Percentiles rank a stretch among this genome's conserved stretches.
Evolutionary conservation across 1,140 invertebrate genomes (phyloP).

Genomic region (Zaprionus capensis): DNA sequence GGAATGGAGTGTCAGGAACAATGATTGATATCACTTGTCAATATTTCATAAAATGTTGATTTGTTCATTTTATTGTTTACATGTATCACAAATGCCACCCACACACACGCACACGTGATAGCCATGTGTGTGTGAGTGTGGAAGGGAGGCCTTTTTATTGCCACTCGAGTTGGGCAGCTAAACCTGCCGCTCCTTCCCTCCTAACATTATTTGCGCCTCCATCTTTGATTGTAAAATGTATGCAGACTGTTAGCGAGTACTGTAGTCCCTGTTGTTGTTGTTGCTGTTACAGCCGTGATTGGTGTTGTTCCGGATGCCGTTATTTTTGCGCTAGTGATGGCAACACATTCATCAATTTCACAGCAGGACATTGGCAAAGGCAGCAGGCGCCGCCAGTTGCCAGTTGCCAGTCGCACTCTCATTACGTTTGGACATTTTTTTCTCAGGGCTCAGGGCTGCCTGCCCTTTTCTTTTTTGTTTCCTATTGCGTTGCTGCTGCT

Average conservation of each 20-base stretch:
- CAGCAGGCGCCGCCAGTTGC: conserved; percentile 9
- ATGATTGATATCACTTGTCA: conserved; percentile 80
- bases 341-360: conserved; percentile 75
- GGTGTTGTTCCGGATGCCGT: conserved; percentile 29
- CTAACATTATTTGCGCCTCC: conserved; percentile 31
- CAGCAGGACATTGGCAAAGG: conserved; percentile 69
- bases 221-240: conserved; percentile 40
- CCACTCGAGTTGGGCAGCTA: background rate
- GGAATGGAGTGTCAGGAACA: conserved; percentile 16
- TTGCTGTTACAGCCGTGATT: conserved; percentile 2
- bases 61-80: conserved; percentile 80
- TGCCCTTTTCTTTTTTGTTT: background rate
- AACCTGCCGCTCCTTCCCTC: background rate
- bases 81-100: conserved; percentile 65
- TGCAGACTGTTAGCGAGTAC: conserved; percentile 20
- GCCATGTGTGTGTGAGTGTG: conserved; percentile 15
- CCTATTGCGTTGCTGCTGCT: conserved; percentile 3
- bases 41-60: conserved; percentile 81
- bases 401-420: conserved; percentile 6
- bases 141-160: conserved; percentile 32
- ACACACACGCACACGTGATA: conserved; percentile 17
- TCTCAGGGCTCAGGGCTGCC: background rate
- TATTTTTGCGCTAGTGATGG: conserved; percentile 40
- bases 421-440: conserved; percentile 5
- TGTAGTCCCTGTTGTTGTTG: background rate